Evolutionary conservation across 2,888 invertebrate species (phyloP), one percentile per base, ranked within the genome.

Genomic region (Drosophila lacicola): DNA sequence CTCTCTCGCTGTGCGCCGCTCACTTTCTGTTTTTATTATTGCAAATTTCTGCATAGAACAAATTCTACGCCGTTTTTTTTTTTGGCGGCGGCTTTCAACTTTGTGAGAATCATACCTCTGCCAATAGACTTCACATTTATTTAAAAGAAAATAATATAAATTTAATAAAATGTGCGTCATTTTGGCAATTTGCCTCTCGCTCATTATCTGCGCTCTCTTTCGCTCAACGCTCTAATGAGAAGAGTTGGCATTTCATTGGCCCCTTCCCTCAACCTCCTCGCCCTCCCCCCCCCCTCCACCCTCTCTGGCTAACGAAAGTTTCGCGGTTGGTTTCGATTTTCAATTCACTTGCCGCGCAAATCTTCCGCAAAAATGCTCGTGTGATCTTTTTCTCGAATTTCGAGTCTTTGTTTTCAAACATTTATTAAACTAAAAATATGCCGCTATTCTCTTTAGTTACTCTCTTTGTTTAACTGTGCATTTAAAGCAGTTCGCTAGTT

Each of bases 11-110:
- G 8, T 8, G 29, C 29, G 29, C 29, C 29, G 17, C 42, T 25
- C 25, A 60, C 53, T 61, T 54, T 54, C 54, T n/a, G 45, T 54
- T 61, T 54, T 54, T 54, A 44, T 45, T 39, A 41, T 45, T 62
- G 61, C 61, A 46, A 47, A 56, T 56, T 55, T 62, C 33, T 46
- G 61, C 61, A 61, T 61, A 54, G 54, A 44, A 60, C 41, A 14
- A 36, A 36, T 42, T 51, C 11, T 11, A 19, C 10, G 33, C 10
- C 2, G 6, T 10, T 64, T 63, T 67, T 5, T 53, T 34, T 54
- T 50, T 70, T 61, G 46, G 61, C 60, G 51, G 69, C 68, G 70
- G 56, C 34, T 53, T 69, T 21, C n/a, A n/a, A 3, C 9, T 14
- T 13, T 53, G 14, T 8, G 13, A 6, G 5, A 13, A 8, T 11